Conservation (phyloP, 2,797 vertebrate genomes). For the Crypturellus tataupa region DNA sequence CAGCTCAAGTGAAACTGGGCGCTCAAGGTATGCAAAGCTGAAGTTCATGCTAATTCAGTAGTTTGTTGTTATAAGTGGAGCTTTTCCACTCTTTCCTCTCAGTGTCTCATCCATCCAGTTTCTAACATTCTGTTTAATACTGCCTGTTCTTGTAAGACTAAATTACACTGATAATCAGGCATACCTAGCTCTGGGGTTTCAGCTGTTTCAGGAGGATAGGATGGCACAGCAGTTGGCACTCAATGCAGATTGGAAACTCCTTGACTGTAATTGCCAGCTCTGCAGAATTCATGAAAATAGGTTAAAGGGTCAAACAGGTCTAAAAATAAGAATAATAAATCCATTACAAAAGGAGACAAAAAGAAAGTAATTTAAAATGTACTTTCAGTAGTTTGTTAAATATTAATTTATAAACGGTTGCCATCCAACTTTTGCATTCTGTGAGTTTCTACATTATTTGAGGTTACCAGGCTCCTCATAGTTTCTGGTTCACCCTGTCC, state of each 20-base stretch:
- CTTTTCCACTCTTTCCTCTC: not conserved
- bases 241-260: not conserved
- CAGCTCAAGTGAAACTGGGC: conserved; percentile 84
- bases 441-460: conserved; percentile 25
- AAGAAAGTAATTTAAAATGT: not conserved
- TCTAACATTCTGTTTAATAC: not conserved
- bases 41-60: not conserved
- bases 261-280: not conserved
- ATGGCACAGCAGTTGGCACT: not conserved
- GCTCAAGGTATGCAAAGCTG: conserved; percentile 85
- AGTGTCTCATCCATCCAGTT: not conserved
- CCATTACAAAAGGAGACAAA: not conserved
- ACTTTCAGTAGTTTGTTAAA: not conserved
- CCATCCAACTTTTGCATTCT: not conserved
- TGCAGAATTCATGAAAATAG: not conserved
- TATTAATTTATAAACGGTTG: not conserved
- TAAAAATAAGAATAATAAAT: not conserved
- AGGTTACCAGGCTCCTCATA: not conserved
- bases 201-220: not conserved
- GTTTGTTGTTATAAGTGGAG: not conserved
- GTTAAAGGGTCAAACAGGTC: not conserved
- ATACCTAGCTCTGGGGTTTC: not conserved
- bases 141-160: not conserved
- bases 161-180: not conserved
- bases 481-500: conserved; percentile 37